Evolutionary conservation across 2,888 invertebrate species (phyloP), one percentile per base, ranked within the genome.

Genomic region (Notodonta dromedarius): DNA sequence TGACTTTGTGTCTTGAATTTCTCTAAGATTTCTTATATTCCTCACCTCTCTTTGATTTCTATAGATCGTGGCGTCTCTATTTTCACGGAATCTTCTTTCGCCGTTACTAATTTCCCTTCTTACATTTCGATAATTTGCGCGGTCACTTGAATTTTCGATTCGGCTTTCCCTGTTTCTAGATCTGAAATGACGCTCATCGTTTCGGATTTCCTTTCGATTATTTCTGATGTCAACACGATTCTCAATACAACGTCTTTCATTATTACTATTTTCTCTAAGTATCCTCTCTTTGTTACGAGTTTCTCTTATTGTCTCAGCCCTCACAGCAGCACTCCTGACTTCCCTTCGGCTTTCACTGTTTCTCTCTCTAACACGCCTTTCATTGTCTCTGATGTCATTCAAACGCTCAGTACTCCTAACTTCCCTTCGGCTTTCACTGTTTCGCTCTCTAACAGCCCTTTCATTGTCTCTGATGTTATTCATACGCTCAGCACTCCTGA

Each of bases 121-220:
- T 48, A 61, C 40, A 40, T 48, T 52, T 54, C 48, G 59, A 51
- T 48, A 57, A 44, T 65, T 64, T 13, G 67, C 67, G 44, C 44
- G 63, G 48, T 54, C 42, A 24, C 50, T 62, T 46, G 13, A 0
- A 24, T 50, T 53, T 24, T 62, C 63, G n/a, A 55, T 48, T 56
- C 52, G 53, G 50, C 14, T 63, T 46, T 62, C 63, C 35, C 13
- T 40, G 40, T 56, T 56, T 58, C 60, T 56, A 40, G 24, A 52
- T 57, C 61, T 61, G 52, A 56, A 46, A 51, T 32, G 56, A 16
- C 50, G 52, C 32, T 62, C 58, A 46, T 53, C 46, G 54, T 59
- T 44, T 11, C 59, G 57, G 35, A 58, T 24, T n/a, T 56, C 11
- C 24, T 52, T 51, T n/a, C 56, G 58, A 5, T 39, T 52, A 24